Conservation (phyloP, 2,113 vertebrate species). For the Pycnonotus jocosus region DNA sequence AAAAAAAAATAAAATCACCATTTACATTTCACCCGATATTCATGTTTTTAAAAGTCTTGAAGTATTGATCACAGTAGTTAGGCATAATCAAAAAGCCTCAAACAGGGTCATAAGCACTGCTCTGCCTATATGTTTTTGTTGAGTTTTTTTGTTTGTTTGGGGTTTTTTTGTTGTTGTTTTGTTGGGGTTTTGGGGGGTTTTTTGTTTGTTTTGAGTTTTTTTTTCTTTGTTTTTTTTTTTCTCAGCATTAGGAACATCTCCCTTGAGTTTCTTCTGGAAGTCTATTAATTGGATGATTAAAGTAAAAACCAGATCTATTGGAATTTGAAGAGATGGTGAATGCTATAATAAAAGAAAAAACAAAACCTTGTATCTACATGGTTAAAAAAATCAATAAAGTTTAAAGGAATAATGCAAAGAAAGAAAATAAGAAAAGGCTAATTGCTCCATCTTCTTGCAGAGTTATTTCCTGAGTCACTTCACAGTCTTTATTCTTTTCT, state of each 20-base stretch:
- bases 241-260: slow-evolving; percentile 41
- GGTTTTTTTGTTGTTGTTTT: too few species aligned
- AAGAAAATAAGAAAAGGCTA: slow-evolving; percentile 50
- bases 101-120: slow-evolving; percentile 40
- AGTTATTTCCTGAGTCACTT: slow-evolving; percentile 55
- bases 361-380: not conserved
- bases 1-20: not conserved
- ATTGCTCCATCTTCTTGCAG: slow-evolving; percentile 39
- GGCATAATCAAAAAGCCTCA: slow-evolving; percentile 34
- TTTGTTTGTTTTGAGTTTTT: too few species aligned
- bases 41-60: slow-evolving; percentile 20
- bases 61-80: slow-evolving; percentile 54
- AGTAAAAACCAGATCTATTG: slow-evolving; percentile 27
- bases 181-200: too few species aligned
- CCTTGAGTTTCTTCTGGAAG: slow-evolving; percentile 39
- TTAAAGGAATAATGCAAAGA: slow-evolving; percentile 32
- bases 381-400: slow-evolving; percentile 49
- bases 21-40: slow-evolving; percentile 25
- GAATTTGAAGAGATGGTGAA: slow-evolving; percentile 45
- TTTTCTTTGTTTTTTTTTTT: slow-evolving; percentile 35
- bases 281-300: slow-evolving; percentile 65
- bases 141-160: too few species aligned
- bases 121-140: not conserved
- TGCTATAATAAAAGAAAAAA: slow-evolving; percentile 37
- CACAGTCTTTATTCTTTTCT: slow-evolving; percentile 41